phyloP scores from a whole-genome alignment of 64 coral and sea anemone genomes.

The Anthopleura sola region DNA sequence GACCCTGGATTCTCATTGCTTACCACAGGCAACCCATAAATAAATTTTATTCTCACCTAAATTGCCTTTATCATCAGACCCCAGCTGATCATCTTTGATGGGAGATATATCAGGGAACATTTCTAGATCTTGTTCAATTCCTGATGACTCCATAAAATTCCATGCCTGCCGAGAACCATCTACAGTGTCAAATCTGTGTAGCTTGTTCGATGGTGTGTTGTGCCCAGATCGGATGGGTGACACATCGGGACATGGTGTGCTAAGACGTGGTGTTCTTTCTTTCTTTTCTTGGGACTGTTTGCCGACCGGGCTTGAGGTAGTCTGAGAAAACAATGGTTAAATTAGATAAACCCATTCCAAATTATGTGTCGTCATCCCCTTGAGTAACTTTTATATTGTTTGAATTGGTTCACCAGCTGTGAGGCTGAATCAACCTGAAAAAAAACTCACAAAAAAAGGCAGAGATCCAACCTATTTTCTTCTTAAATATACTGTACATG shows the following conservation, averaged over 20 bases:
- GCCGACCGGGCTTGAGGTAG: constrained; percentile 14
- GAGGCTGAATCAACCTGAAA: too few species aligned
- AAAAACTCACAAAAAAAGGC: too few species aligned
- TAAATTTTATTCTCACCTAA: neutral
- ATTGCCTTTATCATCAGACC: neutral
- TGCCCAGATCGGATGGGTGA: neutral
- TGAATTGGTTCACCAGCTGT: too few species aligned
- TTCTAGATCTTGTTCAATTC: constrained; percentile 15
- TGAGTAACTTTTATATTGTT: too few species aligned
- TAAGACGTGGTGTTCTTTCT: neutral
- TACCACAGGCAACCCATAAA: neutral
- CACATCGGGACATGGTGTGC: constrained; percentile 37
- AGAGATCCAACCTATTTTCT: too few species aligned
- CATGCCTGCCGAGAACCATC: neutral
- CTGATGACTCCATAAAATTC: constrained; percentile 35
- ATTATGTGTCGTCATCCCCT: too few species aligned
- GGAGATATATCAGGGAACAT: constrained; percentile 55
- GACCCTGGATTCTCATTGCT: too few species aligned
- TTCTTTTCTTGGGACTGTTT: neutral
- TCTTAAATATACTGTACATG: too few species aligned
- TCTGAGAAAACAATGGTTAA: constrained; percentile 1
- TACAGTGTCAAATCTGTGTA: neutral
- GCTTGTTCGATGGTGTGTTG: neutral
- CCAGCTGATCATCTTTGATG: constrained; percentile 20
- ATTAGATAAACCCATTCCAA: neutral